Evolutionary conservation across 2,113 vertebrate genomes (phyloP).

Genomic region (Pangasianodon gigas): DNA sequence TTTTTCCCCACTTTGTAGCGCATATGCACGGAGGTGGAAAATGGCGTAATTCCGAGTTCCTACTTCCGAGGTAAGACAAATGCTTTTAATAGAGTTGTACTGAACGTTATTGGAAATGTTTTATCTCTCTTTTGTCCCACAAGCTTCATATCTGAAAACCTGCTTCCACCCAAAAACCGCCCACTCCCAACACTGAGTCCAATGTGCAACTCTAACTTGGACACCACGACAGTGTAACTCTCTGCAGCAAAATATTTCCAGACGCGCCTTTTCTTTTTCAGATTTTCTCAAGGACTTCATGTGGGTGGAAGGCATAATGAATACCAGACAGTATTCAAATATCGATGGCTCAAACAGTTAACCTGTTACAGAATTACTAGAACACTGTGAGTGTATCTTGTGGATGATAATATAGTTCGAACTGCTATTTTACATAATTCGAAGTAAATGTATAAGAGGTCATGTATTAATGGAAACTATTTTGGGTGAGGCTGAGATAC

Average conservation of each 20-base stretch:
- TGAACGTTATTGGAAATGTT: not conserved
- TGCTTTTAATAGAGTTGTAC: too few relatives aligned
- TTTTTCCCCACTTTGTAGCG: not conserved
- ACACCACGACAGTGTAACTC: not conserved
- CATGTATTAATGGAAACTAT: not conserved
- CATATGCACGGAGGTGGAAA: not conserved
- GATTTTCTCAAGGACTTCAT: conserved; percentile 9
- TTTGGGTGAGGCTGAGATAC: not conserved
- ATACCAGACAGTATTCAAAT: not conserved
- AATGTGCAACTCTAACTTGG: not conserved
- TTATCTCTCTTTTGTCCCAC: not conserved
- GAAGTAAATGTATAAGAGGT: not conserved
- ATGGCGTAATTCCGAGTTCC: not conserved
- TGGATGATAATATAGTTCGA: not conserved
- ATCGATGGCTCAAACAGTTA: not conserved
- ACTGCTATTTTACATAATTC: not conserved
- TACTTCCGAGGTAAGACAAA: not conserved
- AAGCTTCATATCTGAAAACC: not conserved
- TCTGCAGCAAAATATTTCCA: not conserved
- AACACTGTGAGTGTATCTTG: not conserved
- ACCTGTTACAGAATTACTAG: not conserved
- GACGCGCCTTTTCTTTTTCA: not conserved
- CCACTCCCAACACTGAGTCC: not conserved
- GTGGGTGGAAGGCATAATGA: not conserved
- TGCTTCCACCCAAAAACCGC: not conserved